Evolutionary conservation across 2,113 vertebrate species (phyloP).

Genomic region (Tricholaema leucomelas): DNA sequence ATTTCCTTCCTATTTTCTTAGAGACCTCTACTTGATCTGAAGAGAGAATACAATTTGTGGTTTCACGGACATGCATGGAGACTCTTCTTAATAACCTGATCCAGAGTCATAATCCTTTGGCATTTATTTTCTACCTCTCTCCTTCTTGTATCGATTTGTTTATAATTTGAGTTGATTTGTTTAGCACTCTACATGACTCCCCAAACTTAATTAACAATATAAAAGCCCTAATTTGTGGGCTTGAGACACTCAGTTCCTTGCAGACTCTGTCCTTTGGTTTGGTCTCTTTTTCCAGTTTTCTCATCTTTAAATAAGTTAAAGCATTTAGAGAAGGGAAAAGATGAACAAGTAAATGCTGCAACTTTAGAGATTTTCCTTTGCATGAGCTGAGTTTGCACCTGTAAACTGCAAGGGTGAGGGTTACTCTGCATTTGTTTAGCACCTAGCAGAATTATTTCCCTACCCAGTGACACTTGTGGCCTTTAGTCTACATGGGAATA

Average conservation of each 20-base stretch:
- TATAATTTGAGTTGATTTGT: background rate
- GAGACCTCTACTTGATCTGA: background rate
- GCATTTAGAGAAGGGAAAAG: background rate
- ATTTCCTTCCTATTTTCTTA: background rate
- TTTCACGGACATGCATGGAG: background rate
- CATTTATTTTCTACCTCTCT: background rate
- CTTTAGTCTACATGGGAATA: background rate
- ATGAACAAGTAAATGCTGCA: background rate
- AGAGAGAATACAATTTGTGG: background rate
- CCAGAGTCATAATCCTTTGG: background rate
- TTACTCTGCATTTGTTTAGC: background rate
- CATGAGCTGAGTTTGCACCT: background rate
- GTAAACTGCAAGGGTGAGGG: background rate
- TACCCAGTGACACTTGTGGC: background rate
- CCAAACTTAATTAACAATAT: background rate
- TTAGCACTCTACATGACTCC: background rate
- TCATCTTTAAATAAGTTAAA: background rate
- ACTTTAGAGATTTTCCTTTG: background rate
- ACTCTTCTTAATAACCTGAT: conserved; percentile 18
- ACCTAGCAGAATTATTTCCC: background rate
- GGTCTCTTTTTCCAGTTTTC: background rate
- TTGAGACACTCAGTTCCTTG: background rate
- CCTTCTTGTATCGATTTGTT: background rate
- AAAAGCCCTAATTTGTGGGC: background rate
- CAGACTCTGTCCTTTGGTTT: background rate